phyloP scores from a whole-genome alignment of 2,113 vertebrate genomes.

The Sturnus vulgaris region DNA sequence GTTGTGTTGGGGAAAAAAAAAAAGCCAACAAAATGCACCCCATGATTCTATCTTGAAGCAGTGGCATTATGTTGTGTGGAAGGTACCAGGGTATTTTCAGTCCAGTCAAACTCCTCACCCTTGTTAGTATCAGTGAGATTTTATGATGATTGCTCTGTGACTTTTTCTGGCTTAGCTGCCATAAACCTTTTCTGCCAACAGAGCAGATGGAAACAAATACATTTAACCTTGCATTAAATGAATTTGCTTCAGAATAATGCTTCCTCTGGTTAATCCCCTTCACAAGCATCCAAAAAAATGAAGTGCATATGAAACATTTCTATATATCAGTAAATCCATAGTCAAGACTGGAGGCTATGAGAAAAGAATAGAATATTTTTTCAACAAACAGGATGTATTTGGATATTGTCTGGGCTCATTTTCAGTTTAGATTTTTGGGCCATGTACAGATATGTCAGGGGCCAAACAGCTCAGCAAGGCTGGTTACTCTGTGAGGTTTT shows the following conservation, averaged over 20 bases:
- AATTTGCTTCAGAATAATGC: not conserved
- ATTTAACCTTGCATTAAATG: not conserved
- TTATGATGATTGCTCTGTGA: not conserved
- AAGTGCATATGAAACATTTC: not conserved
- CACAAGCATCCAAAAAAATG: not conserved
- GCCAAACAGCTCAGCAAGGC: not conserved
- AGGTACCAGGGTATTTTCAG: not conserved
- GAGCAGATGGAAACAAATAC: not conserved
- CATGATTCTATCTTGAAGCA: not conserved
- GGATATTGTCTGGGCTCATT: not conserved
- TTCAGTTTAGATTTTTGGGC: not conserved
- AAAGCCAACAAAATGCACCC: fast-evolving
- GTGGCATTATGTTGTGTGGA: not conserved
- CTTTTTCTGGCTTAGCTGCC: not conserved
- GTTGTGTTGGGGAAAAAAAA: not conserved
- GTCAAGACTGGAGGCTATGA: not conserved
- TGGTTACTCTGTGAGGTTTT: not conserved
- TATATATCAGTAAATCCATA: not conserved
- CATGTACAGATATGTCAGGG: not conserved
- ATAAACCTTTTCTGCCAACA: not conserved
- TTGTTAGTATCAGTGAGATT: not conserved
- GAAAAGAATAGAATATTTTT: not conserved
- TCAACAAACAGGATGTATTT: not conserved
- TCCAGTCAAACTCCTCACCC: not conserved
- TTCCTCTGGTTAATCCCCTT: not conserved